Conservation (phyloP, 2,797 vertebrate genomes). For the Crenuchus spilurus region DNA sequence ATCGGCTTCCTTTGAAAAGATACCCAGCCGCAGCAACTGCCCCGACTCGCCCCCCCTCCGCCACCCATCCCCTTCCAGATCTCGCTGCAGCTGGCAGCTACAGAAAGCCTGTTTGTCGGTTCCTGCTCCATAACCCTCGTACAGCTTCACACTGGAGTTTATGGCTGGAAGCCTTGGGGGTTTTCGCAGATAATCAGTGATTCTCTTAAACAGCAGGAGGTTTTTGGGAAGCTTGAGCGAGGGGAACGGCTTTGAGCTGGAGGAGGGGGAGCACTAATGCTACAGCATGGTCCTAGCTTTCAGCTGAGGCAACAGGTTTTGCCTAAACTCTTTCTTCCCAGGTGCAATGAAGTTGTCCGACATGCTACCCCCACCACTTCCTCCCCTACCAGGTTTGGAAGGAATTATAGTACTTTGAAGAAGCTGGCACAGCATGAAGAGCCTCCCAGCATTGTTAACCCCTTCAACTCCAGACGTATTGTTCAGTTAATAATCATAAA, state of each 20-base stretch:
- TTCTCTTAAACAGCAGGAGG: constrained; percentile 70
- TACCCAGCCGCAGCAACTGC: constrained; percentile 44
- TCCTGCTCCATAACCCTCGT: constrained; percentile 33
- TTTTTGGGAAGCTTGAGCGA: constrained; percentile 54
- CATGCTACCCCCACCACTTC: background rate
- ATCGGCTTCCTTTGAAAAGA: constrained; percentile 50
- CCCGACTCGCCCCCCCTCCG: constrained; percentile 38
- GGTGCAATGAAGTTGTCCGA: constrained; percentile 62
- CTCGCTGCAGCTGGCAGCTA: constrained; percentile 6
- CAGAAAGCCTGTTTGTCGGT: constrained; percentile 44
- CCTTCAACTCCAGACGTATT: background rate
- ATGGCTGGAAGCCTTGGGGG: constrained; percentile 52
- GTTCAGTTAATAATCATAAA: background rate
- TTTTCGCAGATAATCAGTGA: constrained; percentile 68
- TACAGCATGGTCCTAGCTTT: constrained; percentile 11
- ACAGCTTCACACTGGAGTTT: constrained; percentile 33
- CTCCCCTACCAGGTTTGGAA: background rate
- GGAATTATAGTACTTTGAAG: background rate
- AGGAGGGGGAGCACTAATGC: constrained; percentile 29
- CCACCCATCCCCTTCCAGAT: constrained; percentile 22
- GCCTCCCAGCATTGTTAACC: background rate
- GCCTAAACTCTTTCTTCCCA: constrained; percentile 39
- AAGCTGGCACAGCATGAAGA: background rate
- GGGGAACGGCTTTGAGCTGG: background rate
- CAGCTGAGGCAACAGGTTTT: constrained; percentile 55